These are phyloP conservation scores for Stegastes partitus DNA, from an alignment of 2,113 vertebrate species.

Conservation along the genomic window DNA sequence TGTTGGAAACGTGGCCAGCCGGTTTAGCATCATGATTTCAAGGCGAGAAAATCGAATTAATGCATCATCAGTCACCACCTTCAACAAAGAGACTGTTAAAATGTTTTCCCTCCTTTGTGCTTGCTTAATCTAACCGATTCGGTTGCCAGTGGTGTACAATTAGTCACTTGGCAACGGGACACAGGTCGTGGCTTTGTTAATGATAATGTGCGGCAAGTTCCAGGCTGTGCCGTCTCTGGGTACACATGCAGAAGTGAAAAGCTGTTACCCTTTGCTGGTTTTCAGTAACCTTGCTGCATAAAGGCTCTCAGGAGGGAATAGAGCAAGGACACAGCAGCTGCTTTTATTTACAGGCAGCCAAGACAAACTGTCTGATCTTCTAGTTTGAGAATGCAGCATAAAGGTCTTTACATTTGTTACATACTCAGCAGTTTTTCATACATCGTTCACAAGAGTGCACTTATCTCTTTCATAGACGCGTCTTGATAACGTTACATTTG, in stretches of 20 bases:
- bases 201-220: conserved; percentile 21
- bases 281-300: conserved; percentile 42
- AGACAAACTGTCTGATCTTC: conserved; percentile 11
- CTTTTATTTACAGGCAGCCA: conserved; percentile 30
- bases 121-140: conserved; percentile 9
- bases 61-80: neutral
- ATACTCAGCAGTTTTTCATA: neutral
- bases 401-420: neutral
- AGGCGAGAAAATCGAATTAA: conserved; percentile 5
- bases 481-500: conserved; percentile 14
- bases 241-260: conserved; percentile 35
- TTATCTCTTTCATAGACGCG: conserved; percentile 4
- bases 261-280: conserved; percentile 39
- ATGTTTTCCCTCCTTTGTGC: conserved; percentile 47
- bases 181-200: conserved; percentile 38
- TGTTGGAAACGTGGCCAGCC: neutral
- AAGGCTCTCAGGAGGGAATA: conserved; percentile 24
- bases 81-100: conserved; percentile 20
- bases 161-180: conserved; percentile 73
- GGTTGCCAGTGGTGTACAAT: conserved; percentile 38
- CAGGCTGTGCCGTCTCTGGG: conserved; percentile 38
- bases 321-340: conserved; percentile 19
- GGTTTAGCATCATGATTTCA: neutral
- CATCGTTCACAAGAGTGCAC: neutral
- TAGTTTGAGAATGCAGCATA: conserved; percentile 13